These are phyloP conservation scores for Anoncus sp. DNA, from an alignment of 2,888 invertebrate genomes.

Conservation along the genomic window DNA sequence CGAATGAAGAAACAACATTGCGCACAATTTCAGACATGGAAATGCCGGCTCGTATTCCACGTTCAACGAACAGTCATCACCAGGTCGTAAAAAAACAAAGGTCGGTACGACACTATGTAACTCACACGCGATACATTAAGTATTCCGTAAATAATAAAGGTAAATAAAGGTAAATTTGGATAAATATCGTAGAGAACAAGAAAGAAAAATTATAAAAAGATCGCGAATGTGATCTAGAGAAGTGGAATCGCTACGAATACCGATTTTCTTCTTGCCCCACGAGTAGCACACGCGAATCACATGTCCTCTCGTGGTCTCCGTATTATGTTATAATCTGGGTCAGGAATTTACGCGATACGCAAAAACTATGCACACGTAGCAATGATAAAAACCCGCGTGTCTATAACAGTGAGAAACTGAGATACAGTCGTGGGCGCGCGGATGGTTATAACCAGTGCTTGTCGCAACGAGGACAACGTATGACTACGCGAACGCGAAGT, in stretches of 20 bases:
- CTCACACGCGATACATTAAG: conserved; percentile 7
- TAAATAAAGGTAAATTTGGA: background rate
- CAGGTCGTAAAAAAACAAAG: conserved; percentile 37
- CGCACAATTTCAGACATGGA: too few species aligned
- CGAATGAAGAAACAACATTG: too few species aligned
- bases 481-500: conserved; percentile 80
- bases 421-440: conserved; percentile 53
- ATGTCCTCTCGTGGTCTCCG: conserved; percentile 35
- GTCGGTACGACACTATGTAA: conserved; percentile 18
- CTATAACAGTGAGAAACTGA: conserved; percentile 31
- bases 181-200: background rate
- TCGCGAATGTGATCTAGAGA: too few species aligned
- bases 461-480: conserved; percentile 81
- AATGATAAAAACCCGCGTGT: conserved; percentile 57
- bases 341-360: conserved; percentile 53
- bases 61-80: too few species aligned
- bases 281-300: conserved; percentile 40
- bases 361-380: conserved; percentile 34
- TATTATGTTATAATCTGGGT: conserved; percentile 59
- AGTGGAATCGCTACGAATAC: too few species aligned
- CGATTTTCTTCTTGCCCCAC: conserved; percentile 12
- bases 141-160: too few species aligned
- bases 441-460: conserved; percentile 63
- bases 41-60: too few species aligned
- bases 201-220: too few species aligned